Evolutionary conservation across 2,797 vertebrate species (phyloP).

Genomic region (Euthynnus affinis): DNA sequence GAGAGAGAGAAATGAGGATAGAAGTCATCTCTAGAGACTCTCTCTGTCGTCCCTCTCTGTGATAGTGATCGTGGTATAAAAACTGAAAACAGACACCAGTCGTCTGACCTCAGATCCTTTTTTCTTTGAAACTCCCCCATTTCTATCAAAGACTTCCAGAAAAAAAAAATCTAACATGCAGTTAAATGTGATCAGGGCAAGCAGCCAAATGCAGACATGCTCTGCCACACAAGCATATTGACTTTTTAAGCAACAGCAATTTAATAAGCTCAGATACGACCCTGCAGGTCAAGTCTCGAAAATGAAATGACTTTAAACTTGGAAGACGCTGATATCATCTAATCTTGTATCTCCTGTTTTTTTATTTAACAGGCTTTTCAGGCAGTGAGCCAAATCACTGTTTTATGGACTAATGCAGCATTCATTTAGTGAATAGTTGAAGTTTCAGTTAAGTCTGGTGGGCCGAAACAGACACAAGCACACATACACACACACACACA

Average conservation of each 20-base stretch:
- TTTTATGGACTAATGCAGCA: constrained; percentile 41
- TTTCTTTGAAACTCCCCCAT: constrained; percentile 37
- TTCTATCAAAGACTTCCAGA: constrained; percentile 36
- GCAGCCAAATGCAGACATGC: constrained; percentile 34
- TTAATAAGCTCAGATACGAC: constrained; percentile 40
- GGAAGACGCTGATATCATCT: constrained; percentile 21
- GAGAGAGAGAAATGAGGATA: neutral
- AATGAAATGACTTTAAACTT: constrained; percentile 45
- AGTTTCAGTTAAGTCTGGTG: constrained; percentile 33
- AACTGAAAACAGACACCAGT: constrained; percentile 38
- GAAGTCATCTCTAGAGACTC: constrained; percentile 38
- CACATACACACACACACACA: constrained; percentile 20
- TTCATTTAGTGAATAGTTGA: constrained; percentile 43
- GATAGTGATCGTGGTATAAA: constrained; percentile 37
- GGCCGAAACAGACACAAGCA: constrained; percentile 10
- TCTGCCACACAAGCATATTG: constrained; percentile 25
- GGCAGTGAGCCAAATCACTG: constrained; percentile 45
- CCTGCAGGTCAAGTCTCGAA: constrained; percentile 41
- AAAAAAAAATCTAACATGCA: constrained; percentile 25
- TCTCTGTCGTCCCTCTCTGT: constrained; percentile 30
- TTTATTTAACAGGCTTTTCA: constrained; percentile 31
- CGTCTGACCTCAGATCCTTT: constrained; percentile 42
- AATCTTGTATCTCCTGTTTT: constrained; percentile 15
- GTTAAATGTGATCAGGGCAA: constrained; percentile 43
- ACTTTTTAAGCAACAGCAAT: constrained; percentile 13